These are phyloP conservation scores for Callocephalon fimbriatum DNA, from an alignment of 2,113 vertebrate species.

Conservation along the genomic window DNA sequence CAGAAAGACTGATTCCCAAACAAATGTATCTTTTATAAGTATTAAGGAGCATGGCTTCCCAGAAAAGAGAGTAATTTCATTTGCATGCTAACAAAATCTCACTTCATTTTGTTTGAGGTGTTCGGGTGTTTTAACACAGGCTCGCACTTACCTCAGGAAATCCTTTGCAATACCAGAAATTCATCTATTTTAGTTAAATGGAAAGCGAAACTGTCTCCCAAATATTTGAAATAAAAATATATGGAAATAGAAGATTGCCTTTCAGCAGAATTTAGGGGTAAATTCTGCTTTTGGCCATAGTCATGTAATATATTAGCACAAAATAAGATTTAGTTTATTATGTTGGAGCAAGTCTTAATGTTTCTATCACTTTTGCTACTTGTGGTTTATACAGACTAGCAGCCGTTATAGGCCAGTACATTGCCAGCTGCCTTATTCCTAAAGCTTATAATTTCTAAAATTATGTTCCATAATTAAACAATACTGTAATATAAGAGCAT, in stretches of 20 bases:
- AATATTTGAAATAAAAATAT: neutral
- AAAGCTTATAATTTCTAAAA: conserved; percentile 10
- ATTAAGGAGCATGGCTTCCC: neutral
- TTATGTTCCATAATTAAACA: conserved; percentile 25
- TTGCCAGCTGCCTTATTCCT: neutral
- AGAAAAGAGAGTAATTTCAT: neutral
- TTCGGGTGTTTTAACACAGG: neutral
- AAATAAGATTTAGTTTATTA: neutral
- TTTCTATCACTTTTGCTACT: neutral
- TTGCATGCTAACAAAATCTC: neutral
- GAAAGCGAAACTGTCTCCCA: neutral
- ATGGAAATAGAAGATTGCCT: neutral
- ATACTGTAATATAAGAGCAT: neutral
- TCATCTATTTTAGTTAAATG: neutral
- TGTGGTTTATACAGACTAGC: neutral
- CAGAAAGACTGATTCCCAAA: neutral
- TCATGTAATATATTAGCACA: neutral
- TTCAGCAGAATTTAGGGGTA: neutral
- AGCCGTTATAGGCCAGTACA: neutral
- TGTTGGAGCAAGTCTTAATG: neutral
- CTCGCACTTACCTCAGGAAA: neutral
- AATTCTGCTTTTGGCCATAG: neutral
- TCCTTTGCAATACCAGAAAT: neutral
- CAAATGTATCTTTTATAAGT: neutral
- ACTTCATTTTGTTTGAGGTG: neutral